These are phyloP conservation scores for Elephas maximus DNA, from an alignment of 2,113 vertebrate species.

Conservation along the genomic window DNA sequence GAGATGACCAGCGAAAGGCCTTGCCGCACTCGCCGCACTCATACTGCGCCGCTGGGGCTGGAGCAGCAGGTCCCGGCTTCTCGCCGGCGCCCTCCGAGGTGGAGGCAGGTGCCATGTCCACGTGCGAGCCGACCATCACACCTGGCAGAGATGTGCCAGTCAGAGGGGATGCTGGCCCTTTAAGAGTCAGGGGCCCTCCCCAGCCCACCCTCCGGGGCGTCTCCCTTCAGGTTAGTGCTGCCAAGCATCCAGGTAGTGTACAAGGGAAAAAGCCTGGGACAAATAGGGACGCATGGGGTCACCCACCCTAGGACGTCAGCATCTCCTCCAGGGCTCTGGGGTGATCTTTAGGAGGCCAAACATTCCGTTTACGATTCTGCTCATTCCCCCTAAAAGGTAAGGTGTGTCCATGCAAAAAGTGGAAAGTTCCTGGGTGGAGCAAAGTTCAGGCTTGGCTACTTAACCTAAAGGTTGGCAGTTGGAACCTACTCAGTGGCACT, in stretches of 20 bases:
- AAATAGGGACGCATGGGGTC: neutral
- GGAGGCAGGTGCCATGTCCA: slow-evolving; percentile 83
- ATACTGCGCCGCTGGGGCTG: slow-evolving; percentile 92
- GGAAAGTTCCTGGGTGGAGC: too few species aligned
- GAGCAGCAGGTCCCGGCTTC: slow-evolving; percentile 75
- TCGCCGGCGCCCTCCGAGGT: slow-evolving; percentile 54
- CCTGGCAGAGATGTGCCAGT: neutral
- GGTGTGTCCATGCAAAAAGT: neutral
- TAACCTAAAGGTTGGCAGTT: too few species aligned
- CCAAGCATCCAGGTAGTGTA: neutral
- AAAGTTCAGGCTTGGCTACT: too few species aligned
- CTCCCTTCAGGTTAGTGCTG: neutral
- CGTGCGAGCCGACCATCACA: slow-evolving; percentile 87
- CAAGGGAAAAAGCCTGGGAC: too few species aligned
- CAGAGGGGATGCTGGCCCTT: neutral
- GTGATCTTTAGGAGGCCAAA: neutral
- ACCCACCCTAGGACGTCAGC: neutral
- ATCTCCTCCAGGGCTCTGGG: neutral
- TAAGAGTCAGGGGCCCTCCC: neutral
- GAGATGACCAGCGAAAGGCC: slow-evolving; percentile 96
- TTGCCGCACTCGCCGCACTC: slow-evolving; percentile 96
- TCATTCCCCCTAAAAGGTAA: neutral
- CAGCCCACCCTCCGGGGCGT: accelerated
- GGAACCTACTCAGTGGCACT: neutral
- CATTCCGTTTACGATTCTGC: neutral